Evolutionary conservation across 2,797 vertebrate species (phyloP).

Genomic region (Enteromius thamalakanensis): DNA sequence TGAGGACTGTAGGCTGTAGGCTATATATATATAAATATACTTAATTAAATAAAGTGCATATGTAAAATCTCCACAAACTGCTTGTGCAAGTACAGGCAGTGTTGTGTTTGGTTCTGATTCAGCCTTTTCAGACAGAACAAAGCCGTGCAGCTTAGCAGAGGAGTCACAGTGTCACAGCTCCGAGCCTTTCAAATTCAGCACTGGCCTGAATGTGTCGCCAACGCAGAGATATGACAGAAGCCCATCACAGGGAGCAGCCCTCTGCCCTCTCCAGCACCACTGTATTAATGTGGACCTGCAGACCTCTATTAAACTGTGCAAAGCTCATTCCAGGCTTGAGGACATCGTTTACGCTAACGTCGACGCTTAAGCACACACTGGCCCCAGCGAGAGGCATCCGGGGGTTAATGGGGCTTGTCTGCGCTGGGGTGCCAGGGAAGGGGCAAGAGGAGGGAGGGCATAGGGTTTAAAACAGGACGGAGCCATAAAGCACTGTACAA

Average conservation of each 20-base stretch:
- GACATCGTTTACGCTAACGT: constrained; percentile 75
- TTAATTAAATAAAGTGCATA: neutral
- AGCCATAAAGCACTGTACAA: constrained; percentile 42
- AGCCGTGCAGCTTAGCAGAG: constrained; percentile 12
- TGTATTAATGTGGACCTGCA: constrained; percentile 77
- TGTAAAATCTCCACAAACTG: neutral
- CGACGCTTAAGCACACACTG: constrained; percentile 76
- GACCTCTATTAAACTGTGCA: constrained; percentile 83
- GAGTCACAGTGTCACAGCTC: constrained; percentile 21
- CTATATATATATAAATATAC: neutral
- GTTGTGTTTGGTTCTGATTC: constrained; percentile 20
- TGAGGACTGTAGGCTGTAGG: no score
- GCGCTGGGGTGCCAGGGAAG: constrained; percentile 57
- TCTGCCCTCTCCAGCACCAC: constrained; percentile 60
- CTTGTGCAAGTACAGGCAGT: neutral
- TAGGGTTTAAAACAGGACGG: constrained; percentile 48
- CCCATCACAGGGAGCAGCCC: constrained; percentile 42
- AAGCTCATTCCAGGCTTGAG: constrained; percentile 77
- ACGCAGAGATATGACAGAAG: constrained; percentile 62
- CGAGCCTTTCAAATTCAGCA: constrained; percentile 38
- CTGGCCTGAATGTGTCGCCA: constrained; percentile 63
- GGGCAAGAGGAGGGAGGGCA: constrained; percentile 45
- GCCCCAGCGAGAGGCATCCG: constrained; percentile 70
- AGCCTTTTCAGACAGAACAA: constrained; percentile 39
- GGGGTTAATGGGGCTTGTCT: constrained; percentile 79